Conservation (phyloP, 1,140 invertebrate species). For the Drosophila kanapiae region DNA sequence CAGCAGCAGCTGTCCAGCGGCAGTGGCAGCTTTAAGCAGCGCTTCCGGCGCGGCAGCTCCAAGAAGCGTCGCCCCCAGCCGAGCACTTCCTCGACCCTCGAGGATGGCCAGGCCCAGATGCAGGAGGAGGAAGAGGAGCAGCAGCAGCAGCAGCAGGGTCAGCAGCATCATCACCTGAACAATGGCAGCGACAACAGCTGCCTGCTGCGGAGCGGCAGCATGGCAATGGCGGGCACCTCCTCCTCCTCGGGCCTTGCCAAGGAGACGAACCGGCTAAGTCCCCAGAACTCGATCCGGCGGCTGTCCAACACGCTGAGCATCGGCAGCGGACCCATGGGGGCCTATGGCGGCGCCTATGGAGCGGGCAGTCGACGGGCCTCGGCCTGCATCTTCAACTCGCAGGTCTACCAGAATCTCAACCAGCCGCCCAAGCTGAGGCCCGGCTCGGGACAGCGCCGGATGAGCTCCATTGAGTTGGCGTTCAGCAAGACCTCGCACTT, state of each 20-base stretch:
- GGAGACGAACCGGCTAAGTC: conserved; percentile 88
- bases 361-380: conserved; percentile 72
- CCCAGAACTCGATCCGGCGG: conserved; percentile 89
- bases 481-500: conserved; percentile 83
- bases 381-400: conserved; percentile 83
- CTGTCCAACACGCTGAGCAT: conserved; percentile 75
- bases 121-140: conserved; percentile 70
- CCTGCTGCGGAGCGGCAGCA: conserved; percentile 34
- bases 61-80: conserved; percentile 60
- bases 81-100: conserved; percentile 12
- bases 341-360: background rate
- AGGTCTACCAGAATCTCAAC: conserved; percentile 84
- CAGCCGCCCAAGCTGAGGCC: conserved; percentile 76
- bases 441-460: conserved; percentile 68
- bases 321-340: conserved; percentile 51
- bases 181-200: conserved; percentile 74
- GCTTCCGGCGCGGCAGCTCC: conserved; percentile 77
- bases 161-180: conserved; percentile 61
- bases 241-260: conserved; percentile 79
- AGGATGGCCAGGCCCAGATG: conserved; percentile 29
- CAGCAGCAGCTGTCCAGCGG: conserved; percentile 13
- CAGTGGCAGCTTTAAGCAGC: conserved; percentile 76
- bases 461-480: conserved; percentile 84
- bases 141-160: conserved; percentile 26
- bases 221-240: conserved; percentile 7